A percentile compares a stretch with the other conserved stretches of the same genome.
phyloP scores from a whole-genome alignment of 2,888 invertebrate genomes.

The Lobophora halterata region DNA sequence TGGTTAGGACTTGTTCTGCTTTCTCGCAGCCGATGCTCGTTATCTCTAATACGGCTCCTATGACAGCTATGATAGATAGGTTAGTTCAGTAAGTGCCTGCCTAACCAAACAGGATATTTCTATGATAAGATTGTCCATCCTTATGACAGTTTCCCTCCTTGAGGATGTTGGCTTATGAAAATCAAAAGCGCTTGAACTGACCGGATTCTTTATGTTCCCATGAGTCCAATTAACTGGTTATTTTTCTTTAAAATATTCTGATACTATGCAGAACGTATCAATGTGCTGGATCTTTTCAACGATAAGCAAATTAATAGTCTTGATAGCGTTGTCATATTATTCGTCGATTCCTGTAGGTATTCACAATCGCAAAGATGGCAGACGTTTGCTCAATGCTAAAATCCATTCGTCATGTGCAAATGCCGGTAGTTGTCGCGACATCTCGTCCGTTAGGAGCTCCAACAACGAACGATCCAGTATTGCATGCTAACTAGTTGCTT shows the following conservation, averaged over 20 bases:
- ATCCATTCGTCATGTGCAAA: slow-evolving; percentile 28
- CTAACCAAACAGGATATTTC: slow-evolving; percentile 68
- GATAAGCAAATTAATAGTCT: slow-evolving; percentile 19
- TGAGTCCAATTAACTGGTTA: too few relatives aligned
- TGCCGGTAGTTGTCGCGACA: slow-evolving; percentile 66
- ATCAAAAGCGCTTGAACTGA: slow-evolving; percentile 39
- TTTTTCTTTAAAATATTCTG: too few relatives aligned
- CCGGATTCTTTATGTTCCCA: slow-evolving; percentile 28
- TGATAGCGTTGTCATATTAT: slow-evolving; percentile 16
- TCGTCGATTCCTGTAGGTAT: slow-evolving; percentile 24
- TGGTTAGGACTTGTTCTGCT: slow-evolving; percentile 26
- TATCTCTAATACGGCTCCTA: slow-evolving; percentile 55
- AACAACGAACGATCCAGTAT: slow-evolving; percentile 53
- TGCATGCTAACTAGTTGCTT: slow-evolving; percentile 60
- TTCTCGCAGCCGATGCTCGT: slow-evolving; percentile 44
- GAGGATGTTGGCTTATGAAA: slow-evolving; percentile 43
- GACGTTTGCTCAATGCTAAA: slow-evolving; percentile 25
- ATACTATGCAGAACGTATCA: too few relatives aligned
- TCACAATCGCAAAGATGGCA: slow-evolving; percentile 19
- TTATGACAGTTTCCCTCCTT: slow-evolving; percentile 43
- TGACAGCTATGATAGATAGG: slow-evolving; percentile 74
- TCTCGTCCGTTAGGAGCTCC: slow-evolving; percentile 55
- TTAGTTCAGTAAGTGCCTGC: slow-evolving; percentile 57
- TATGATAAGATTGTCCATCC: slow-evolving; percentile 65
- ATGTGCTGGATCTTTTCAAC: slow-evolving; percentile 2